Base-by-base conservation (phyloP, 2,888 invertebrate genomes). In the Syrista parreyssii region DNA sequence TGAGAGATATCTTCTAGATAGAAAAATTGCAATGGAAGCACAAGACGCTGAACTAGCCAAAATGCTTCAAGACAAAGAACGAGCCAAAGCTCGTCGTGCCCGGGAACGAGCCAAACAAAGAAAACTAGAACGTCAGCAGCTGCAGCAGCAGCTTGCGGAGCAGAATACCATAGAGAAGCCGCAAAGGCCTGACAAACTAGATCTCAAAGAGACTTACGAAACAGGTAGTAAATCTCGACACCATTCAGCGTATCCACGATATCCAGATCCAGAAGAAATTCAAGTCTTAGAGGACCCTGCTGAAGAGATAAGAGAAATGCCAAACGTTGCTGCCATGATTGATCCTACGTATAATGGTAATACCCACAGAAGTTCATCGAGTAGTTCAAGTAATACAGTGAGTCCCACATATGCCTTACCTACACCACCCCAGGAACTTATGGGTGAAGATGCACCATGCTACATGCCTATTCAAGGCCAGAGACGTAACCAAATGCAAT, bases 401-500 rank as follows among this genome's bases (percentile, higher is more conserved):
- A 92, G 91, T 76, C 91, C 91, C 6, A 86, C 88, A 4, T 90
- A 89, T 36, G 86, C 87, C 4, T 83, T 91, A 36, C 89, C 92
- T 6, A 90, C 91, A 31, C 88, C 90, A 3, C 86, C 90, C 1
- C 88, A 88, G 36, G 90, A 90, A 72, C 78, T 88, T 1, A 86
- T 88, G 86, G 81, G 82, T 31, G 94, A 94, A 84, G 92, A 93
- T 83, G 92, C 93, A 73, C 95, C 95, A 11, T 95, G 95, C 77
- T 96, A 96, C 87, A 95, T 96, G 95, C 96, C 96, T 74, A 95
- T 96, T 86, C 96, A 95, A 90, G 96, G 96, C 74, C 95, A 96
- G 86, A 92, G 95, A 80, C 92, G 95, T 84, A 93, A 87, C 78
- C 91, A 90, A 35, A 87, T 85, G 73, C 90, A 89, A 81, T 88